Evolutionary conservation across 2,797 vertebrate species (phyloP).

Genomic region (Takifugu ocellatus): DNA sequence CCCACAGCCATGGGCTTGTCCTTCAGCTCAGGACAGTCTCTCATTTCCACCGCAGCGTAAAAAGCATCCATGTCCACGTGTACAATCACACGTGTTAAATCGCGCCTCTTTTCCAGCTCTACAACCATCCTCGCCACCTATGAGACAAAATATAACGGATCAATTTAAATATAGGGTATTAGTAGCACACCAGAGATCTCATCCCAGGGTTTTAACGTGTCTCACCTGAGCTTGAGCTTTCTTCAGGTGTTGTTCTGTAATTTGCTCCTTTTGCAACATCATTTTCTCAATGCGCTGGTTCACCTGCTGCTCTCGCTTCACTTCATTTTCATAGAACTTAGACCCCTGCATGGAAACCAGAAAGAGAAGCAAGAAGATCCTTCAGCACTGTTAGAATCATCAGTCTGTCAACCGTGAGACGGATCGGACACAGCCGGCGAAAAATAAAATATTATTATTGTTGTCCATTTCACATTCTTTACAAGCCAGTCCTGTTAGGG

Average conservation of each 20-base stretch:
- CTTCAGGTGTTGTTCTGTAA: slow-evolving; percentile 83
- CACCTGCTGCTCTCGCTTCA: slow-evolving; percentile 92
- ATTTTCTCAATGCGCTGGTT: slow-evolving; percentile 93
- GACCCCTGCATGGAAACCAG: slow-evolving; percentile 76
- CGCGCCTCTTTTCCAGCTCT: slow-evolving; percentile 81
- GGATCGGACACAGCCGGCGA: no score
- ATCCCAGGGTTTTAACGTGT: background rate
- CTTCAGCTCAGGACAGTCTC: slow-evolving; percentile 88
- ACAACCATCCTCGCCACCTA: slow-evolving; percentile 82
- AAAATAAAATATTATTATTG: no score
- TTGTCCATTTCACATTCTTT: no score
- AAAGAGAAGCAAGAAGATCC: background rate
- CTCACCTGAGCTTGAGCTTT: slow-evolving; percentile 80
- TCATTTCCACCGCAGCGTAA: slow-evolving; percentile 97
- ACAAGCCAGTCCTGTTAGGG: no score
- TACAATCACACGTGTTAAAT: slow-evolving; percentile 85
- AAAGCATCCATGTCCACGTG: slow-evolving; percentile 99
- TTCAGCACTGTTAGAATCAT: slow-evolving; percentile 1
- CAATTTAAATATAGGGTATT: no score
- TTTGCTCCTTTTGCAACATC: slow-evolving; percentile 84
- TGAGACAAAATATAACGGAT: background rate
- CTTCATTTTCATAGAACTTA: slow-evolving; percentile 91
- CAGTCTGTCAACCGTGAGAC: no score
- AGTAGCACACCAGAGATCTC: background rate
- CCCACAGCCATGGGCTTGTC: slow-evolving; percentile 96